Percentiles rank a stretch among this genome's conserved stretches.
Evolutionary conservation across 2,888 invertebrate species (phyloP).

Genomic region (Tenthredo notha): DNA sequence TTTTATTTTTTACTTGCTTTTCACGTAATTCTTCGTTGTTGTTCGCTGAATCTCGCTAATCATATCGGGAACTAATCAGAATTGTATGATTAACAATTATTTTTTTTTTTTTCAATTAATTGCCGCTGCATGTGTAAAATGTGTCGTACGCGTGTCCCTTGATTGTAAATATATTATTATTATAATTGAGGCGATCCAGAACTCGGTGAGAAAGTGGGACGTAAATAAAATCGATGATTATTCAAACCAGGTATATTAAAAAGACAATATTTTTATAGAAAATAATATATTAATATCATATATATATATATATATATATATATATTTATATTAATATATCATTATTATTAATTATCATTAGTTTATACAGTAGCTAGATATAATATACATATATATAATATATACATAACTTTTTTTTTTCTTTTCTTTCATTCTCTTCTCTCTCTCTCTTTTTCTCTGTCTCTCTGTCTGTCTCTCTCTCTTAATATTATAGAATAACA

Average conservation of each 20-base stretch:
- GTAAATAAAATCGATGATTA: background rate
- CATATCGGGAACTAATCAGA: too few relatives aligned
- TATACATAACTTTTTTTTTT: background rate
- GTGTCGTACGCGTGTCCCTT: background rate
- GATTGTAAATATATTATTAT: background rate
- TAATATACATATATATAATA: background rate
- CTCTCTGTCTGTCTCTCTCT: background rate
- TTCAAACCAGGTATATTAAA: background rate
- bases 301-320: background rate
- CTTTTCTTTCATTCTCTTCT: background rate
- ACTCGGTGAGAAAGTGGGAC: background rate
- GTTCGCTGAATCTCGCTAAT: background rate
- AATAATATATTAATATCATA: background rate
- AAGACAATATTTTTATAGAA: background rate
- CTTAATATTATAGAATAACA: background rate
- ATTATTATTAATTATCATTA: background rate
- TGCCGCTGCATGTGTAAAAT: background rate
- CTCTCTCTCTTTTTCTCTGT: background rate
- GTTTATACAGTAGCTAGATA: background rate
- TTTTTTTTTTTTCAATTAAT: background rate
- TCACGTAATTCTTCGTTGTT: background rate
- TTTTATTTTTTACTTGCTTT: background rate
- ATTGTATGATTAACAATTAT: background rate
- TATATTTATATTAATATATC: background rate
- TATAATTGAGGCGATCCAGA: constrained; percentile 16